phyloP scores from a whole-genome alignment of 2,888 invertebrate species.

The Ectemnius continuus region DNA sequence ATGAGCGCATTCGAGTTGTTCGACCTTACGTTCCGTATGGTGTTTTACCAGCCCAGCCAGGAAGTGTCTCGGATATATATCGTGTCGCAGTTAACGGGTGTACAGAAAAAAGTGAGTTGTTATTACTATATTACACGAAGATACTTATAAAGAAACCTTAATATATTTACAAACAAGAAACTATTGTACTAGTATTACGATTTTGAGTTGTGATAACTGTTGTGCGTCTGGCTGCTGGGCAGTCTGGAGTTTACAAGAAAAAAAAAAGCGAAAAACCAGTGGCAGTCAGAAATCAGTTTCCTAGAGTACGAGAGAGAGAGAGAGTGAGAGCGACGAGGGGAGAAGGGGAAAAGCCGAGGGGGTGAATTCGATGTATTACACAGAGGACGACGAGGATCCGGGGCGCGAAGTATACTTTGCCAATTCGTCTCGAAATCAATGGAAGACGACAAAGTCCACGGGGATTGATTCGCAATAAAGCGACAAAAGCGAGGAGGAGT shows the following conservation, averaged over 20 bases:
- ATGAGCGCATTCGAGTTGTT: conserved; percentile 78
- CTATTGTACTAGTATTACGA: conserved; percentile 71
- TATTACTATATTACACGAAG: conserved; percentile 69
- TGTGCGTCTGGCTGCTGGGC: conserved; percentile 74
- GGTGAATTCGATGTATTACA: conserved; percentile 55
- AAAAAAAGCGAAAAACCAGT: conserved; percentile 59
- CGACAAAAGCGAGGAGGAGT: neutral
- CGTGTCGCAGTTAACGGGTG: conserved; percentile 65
- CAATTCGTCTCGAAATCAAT: conserved; percentile 59
- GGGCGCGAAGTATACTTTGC: conserved; percentile 54
- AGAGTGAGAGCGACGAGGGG: conserved; percentile 39
- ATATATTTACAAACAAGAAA: conserved; percentile 70
- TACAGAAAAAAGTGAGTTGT: conserved; percentile 65
- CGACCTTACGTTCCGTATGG: conserved; percentile 81
- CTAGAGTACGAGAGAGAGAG: conserved; percentile 59
- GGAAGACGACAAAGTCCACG: conserved; percentile 9
- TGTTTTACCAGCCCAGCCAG: conserved; percentile 79
- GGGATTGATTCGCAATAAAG: too few species aligned
- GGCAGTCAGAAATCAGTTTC: conserved; percentile 69
- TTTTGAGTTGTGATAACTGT: conserved; percentile 74
- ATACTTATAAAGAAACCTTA: conserved; percentile 75
- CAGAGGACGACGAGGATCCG: conserved; percentile 39
- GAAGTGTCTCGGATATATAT: conserved; percentile 62
- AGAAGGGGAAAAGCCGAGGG: conserved; percentile 21
- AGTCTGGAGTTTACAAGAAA: conserved; percentile 70